Conservation (phyloP, 2,113 vertebrate genomes). For the Panthera leo region DNA sequence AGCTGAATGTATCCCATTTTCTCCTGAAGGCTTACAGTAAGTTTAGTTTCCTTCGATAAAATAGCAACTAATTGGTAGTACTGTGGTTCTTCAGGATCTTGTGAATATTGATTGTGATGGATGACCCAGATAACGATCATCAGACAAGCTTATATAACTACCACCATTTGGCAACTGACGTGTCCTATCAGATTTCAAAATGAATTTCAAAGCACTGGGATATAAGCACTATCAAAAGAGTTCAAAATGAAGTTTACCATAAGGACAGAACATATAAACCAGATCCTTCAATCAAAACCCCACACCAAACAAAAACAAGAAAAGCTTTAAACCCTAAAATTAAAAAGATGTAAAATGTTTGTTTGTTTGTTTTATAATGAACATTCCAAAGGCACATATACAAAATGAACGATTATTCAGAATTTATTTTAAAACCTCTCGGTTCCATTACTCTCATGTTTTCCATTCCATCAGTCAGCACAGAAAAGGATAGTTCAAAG, state of each 20-base stretch:
- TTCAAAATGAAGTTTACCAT: not conserved
- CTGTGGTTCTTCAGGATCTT: not conserved
- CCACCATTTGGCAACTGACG: not conserved
- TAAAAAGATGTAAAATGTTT: constrained; percentile 56
- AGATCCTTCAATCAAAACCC: not conserved
- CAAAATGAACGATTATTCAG: constrained; percentile 19
- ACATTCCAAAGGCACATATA: constrained; percentile 21
- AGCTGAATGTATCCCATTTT: not conserved
- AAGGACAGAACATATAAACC: not conserved
- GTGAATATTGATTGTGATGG: not conserved
- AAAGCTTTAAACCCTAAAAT: constrained; percentile 21
- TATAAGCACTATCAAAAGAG: not conserved
- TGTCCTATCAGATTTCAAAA: not conserved
- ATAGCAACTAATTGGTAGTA: not conserved
- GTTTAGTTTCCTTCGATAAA: not conserved
- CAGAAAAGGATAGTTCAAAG: constrained; percentile 22
- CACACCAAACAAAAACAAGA: not conserved
- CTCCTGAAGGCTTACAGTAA: not conserved
- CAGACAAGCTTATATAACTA: not conserved
- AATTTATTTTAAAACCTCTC: constrained; percentile 57
- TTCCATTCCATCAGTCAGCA: constrained; percentile 1
- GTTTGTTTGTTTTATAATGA: constrained; percentile 65
- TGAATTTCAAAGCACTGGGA: not conserved
- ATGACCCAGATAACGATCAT: not conserved
- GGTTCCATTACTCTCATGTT: not conserved